These are phyloP conservation scores for Tamandua tetradactyla DNA, from an alignment of 2,797 vertebrate species.

Conservation along the genomic window DNA sequence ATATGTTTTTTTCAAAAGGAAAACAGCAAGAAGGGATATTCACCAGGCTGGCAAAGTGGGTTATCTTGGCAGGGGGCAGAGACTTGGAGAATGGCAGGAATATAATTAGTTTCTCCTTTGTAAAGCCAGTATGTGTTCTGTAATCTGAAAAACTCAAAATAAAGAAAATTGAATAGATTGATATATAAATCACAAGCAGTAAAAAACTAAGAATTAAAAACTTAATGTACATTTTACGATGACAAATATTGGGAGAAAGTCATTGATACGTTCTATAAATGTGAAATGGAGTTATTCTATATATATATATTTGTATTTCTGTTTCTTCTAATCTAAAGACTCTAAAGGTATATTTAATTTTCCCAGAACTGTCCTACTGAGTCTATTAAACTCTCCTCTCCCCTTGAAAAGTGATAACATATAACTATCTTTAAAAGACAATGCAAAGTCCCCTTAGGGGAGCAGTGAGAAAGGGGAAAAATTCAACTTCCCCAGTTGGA, in stretches of 20 bases:
- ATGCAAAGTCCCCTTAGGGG: too few relatives aligned
- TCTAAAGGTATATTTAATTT: not conserved
- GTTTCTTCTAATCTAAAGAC: not conserved
- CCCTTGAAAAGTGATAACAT: not conserved
- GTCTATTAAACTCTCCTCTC: not conserved
- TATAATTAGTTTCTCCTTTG: conserved; percentile 36
- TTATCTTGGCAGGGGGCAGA: conserved; percentile 1
- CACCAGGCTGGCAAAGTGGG: not conserved
- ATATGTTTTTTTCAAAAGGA: not conserved
- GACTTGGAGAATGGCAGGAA: not conserved
- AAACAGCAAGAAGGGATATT: not conserved
- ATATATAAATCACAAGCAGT: conserved; percentile 1
- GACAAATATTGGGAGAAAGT: not conserved
- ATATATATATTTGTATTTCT: conserved; percentile 16
- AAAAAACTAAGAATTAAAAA: conserved; percentile 38
- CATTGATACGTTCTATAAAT: not conserved
- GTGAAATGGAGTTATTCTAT: conserved; percentile 12
- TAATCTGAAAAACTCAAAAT: conserved; percentile 39
- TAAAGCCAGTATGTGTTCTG: conserved; percentile 9
- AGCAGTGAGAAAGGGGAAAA: too few relatives aligned
- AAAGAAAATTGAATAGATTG: conserved; percentile 15
- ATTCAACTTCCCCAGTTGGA: too few relatives aligned
- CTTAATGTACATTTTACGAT: not conserved
- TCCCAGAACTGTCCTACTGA: not conserved
- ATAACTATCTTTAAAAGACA: not conserved